These are phyloP conservation scores for Tragulus kanchil DNA, from an alignment of 2,113 vertebrate genomes.

Conservation along the genomic window DNA sequence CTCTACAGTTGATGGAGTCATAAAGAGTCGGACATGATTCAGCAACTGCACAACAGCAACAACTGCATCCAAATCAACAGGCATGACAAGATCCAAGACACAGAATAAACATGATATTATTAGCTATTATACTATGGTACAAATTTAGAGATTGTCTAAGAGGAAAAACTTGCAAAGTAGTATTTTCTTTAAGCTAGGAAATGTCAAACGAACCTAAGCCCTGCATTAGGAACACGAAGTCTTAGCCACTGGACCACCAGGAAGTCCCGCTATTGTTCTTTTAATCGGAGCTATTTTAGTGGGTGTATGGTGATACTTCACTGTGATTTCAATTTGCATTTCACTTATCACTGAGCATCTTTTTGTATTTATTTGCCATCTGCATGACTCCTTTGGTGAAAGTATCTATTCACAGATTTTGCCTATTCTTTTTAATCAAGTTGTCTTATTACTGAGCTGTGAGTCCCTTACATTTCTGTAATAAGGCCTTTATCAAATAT, in stretches of 20 bases:
- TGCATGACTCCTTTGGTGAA: neutral
- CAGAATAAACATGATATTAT: neutral
- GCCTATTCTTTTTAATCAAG: constrained; percentile 14
- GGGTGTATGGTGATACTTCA: neutral
- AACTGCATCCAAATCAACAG: neutral
- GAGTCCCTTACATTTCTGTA: neutral
- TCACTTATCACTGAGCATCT: neutral
- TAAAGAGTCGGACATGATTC: neutral
- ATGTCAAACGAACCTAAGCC: no score
- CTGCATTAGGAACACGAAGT: neutral
- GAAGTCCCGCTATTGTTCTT: neutral
- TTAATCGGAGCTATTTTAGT: neutral
- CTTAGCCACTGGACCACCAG: neutral
- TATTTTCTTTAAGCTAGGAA: constrained; percentile 20
- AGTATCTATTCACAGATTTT: constrained; percentile 35
- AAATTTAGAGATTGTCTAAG: constrained; percentile 22
- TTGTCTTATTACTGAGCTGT: neutral
- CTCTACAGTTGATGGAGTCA: neutral
- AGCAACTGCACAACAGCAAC: neutral
- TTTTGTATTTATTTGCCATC: neutral
- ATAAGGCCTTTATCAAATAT: neutral
- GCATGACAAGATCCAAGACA: neutral
- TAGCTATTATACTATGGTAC: neutral
- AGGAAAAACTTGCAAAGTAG: constrained; percentile 6
- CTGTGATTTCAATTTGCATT: neutral